These are phyloP conservation scores for Cantharis rustica DNA, from an alignment of 2,888 invertebrate species.

Conservation along the genomic window DNA sequence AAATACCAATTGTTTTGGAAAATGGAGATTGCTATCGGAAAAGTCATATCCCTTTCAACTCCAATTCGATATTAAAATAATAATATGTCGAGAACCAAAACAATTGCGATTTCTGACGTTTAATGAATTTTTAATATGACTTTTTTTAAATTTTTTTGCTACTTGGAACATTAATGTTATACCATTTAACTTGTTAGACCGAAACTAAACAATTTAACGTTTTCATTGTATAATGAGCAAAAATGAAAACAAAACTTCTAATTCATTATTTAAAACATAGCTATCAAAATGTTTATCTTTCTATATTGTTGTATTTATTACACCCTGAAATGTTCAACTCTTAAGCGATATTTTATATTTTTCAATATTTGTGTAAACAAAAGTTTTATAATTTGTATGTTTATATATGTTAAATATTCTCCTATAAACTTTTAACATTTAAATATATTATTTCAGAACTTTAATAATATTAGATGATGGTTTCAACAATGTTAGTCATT, in stretches of 20 bases:
- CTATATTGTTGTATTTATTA: neutral
- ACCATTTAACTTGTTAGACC: neutral
- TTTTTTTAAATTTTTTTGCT: neutral
- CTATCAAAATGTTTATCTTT: neutral
- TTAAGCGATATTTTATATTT: neutral
- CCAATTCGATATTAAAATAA: neutral
- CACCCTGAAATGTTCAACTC: neutral
- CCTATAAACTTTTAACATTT: neutral
- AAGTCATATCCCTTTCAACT: neutral
- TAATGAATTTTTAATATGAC: neutral
- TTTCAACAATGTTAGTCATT: neutral
- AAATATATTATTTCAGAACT: neutral
- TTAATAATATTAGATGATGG: neutral
- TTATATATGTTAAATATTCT: neutral
- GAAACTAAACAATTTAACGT: neutral
- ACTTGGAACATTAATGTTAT: neutral
- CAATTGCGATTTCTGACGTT: neutral
- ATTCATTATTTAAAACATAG: neutral
- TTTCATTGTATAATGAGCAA: neutral
- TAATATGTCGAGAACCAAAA: neutral
- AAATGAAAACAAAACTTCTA: neutral
- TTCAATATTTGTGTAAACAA: neutral
- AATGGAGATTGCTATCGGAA: neutral
- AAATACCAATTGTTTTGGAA: neutral
- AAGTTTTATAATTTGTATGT: neutral